A percentile compares a stretch with the other conserved stretches of the same genome.
Conservation (phyloP, 37 sponge, comb jelly and placozoan genomes). For the Bolinopsis microptera region DNA sequence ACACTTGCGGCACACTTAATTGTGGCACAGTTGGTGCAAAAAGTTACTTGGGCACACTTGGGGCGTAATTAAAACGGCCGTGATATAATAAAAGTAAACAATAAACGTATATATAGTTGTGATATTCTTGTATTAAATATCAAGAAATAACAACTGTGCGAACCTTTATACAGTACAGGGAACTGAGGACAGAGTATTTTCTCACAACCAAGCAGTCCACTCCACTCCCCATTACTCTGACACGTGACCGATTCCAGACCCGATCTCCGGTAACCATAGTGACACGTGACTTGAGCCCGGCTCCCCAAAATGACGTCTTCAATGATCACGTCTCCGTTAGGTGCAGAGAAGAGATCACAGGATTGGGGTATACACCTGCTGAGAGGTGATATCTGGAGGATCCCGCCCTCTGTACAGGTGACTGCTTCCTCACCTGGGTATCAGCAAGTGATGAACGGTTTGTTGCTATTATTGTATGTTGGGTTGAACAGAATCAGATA, state of each 20-base stretch:
- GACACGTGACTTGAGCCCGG: background rate
- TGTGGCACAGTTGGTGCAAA: too few relatives aligned
- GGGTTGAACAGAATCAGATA: too few relatives aligned
- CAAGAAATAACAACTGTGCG: too few relatives aligned
- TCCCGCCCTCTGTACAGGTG: background rate
- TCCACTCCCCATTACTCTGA: background rate
- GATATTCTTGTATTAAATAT: too few relatives aligned
- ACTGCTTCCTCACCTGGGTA: background rate
- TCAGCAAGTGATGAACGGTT: too few relatives aligned
- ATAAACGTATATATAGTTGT: too few relatives aligned
- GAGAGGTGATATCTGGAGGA: background rate
- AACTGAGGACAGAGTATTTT: background rate
- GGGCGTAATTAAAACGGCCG: too few relatives aligned
- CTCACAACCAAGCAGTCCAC: background rate
- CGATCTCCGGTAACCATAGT: background rate
- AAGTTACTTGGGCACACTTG: too few relatives aligned
- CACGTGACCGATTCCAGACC: background rate
- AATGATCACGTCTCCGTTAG: background rate
- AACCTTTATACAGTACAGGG: conserved; percentile 16
- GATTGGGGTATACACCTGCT: background rate
- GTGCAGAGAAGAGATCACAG: background rate
- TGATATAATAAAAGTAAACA: too few relatives aligned
- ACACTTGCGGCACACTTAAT: too few relatives aligned
- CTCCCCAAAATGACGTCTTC: conserved; percentile 30
- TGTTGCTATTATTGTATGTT: too few relatives aligned